A percentile compares a stretch with the other conserved stretches of the same genome.
Conservation (phyloP, 2,113 vertebrate species). For the Camelus dromedarius region DNA sequence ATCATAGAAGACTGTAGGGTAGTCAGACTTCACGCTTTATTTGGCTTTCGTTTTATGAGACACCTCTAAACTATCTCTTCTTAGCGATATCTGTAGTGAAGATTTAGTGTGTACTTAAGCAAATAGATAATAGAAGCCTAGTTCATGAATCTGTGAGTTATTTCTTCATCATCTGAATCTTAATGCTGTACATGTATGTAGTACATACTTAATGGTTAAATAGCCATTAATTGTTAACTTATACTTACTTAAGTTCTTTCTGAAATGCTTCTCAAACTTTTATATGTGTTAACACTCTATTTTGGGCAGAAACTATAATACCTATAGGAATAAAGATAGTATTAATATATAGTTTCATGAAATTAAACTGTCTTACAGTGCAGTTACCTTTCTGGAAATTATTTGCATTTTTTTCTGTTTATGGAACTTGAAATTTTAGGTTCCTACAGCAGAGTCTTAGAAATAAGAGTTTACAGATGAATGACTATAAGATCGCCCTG, state of each 20-base stretch:
- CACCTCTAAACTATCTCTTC: not conserved
- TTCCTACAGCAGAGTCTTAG: conserved; percentile 98
- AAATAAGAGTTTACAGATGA: conserved; percentile 98
- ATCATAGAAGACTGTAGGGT: not conserved
- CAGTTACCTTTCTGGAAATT: conserved; percentile 55
- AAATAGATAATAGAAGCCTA: not conserved
- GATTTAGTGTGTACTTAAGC: not conserved
- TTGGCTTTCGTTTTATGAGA: conserved; percentile 12
- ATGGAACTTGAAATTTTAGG: conserved; percentile 84
- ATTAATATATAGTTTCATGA: not conserved
- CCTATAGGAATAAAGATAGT: not conserved
- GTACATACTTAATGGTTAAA: not conserved
- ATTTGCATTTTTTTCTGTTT: conserved; percentile 55
- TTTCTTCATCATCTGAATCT: conserved; percentile 41
- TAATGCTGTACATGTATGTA: not conserved
- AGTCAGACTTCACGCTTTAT: not conserved
- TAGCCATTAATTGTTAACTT: conserved; percentile 6
- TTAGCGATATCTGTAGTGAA: not conserved
- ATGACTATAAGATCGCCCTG: conserved; percentile 99
- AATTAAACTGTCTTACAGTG: conserved; percentile 1
- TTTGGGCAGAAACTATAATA: not conserved
- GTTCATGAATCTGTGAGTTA: conserved; percentile 17
- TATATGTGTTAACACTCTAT: not conserved
- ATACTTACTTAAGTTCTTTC: not conserved
- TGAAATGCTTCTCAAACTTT: conserved; percentile 9